Evolutionary conservation across 2,113 vertebrate species (phyloP), one percentile per base, ranked within the genome.

Genomic region (Nibea coibor): DNA sequence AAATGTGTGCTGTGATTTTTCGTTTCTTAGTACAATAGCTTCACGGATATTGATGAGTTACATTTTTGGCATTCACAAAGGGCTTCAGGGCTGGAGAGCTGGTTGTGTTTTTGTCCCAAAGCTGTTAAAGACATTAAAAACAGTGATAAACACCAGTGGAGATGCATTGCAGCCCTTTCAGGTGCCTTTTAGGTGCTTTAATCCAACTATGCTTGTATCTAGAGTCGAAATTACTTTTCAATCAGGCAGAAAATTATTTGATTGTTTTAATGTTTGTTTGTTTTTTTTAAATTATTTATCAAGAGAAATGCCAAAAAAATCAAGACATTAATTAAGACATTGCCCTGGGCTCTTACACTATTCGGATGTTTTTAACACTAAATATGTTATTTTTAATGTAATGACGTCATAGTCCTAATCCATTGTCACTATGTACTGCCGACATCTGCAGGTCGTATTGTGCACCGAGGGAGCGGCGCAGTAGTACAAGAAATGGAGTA

Each of bases 371-470:
- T n/a, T 39, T 1, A 42, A 26, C 8, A 42, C 10, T 10, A 56
- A 69, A n/a, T 4, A 15, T n/a, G 12, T 11, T 22, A 56, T 20
- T 26, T 43, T 9, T n/a, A n/a, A n/a, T n/a, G n/a, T n/a, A 70
- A 45, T 45, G 7, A 57, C 20, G 0, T 39, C 54, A 9, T 45
- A 16, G 47, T 1, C 22, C 22, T 48, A 12, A n/a, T 81, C 5
- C 53, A 0, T 63, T 59, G 22, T 19, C 51, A 8, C 75, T 24
- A 0, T n/a, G n/a, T 22, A 17, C 24, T 83, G 24, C 2, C 48
- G 51, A 45, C 63, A 26, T 71, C 71, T 62, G 7, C 89, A 95
- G 95, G 94, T 72, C 92, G 86, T 45, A 62, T 86, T 11, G 82
- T 87, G 43, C 94, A 90, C 66, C 51, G 61, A 74, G 88, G 70